Percentiles rank a stretch among this genome's conserved stretches.
Conservation (phyloP, 2,113 vertebrate species). For the Ia io region DNA sequence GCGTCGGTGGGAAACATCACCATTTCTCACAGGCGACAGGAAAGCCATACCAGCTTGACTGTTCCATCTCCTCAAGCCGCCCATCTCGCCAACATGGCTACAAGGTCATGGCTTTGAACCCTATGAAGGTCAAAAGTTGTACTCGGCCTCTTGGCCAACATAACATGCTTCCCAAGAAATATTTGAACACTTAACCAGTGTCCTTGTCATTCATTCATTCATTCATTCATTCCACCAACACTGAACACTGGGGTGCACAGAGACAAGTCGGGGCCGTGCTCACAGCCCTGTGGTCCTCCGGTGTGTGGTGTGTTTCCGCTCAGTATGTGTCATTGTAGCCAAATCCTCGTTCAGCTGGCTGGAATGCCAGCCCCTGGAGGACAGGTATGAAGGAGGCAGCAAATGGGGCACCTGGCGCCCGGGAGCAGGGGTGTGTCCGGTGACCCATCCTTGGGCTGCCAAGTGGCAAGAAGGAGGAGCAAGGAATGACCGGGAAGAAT, state of each 20-base stretch:
- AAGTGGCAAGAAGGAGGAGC: not conserved
- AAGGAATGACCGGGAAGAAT: not conserved
- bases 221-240: not conserved
- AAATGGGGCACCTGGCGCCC: not conserved
- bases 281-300: not conserved
- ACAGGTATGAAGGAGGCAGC: not conserved
- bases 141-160: not conserved
- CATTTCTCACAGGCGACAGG: not conserved
- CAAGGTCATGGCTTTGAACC: not conserved
- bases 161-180: not conserved
- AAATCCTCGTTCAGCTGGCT: not conserved
- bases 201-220: not conserved
- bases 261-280: not conserved
- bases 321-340: not conserved
- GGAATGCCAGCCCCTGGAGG: not conserved
- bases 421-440: not conserved
- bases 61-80: not conserved
- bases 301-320: not conserved
- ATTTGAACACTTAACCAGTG: not conserved
- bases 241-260: not conserved
- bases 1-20: not conserved
- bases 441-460: not conserved
- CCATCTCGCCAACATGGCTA: not conserved
- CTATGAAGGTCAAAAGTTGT: not conserved
- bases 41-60: not conserved